A percentile compares a stretch with the other conserved stretches of the same genome.
phyloP scores from a whole-genome alignment of 2,797 vertebrate species.

The Mastacembelus armatus region DNA sequence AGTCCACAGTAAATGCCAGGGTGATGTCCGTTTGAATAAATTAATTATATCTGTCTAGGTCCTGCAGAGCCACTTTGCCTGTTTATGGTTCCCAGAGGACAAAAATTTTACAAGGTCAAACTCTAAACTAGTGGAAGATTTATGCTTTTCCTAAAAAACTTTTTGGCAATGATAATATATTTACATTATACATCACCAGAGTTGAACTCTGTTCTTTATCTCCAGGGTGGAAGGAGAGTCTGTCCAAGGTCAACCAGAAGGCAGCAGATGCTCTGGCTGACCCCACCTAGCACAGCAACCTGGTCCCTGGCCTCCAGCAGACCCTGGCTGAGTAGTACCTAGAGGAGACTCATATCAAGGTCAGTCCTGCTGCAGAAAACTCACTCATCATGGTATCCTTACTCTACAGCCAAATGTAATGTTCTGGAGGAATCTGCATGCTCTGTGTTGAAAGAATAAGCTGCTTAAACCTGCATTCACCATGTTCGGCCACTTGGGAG shows the following conservation, averaged over 20 bases:
- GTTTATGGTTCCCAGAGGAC: background rate
- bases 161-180: no score
- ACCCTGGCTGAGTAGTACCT: constrained; percentile 92
- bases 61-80: no score
- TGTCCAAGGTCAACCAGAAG: constrained; percentile 94
- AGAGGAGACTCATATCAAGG: constrained; percentile 84
- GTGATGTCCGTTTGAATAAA: no score
- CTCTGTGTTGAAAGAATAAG: constrained; percentile 77
- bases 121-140: background rate
- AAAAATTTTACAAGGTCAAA: background rate
- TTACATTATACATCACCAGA: constrained; percentile 5
- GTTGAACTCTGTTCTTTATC: background rate
- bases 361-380: constrained; percentile 90
- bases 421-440: constrained; percentile 90
- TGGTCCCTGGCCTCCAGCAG: constrained; percentile 94
- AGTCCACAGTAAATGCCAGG: background rate
- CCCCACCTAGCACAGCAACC: constrained; percentile 94
- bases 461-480: no score
- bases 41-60: no score
- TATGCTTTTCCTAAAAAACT: background rate
- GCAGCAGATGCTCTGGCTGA: constrained; percentile 96
- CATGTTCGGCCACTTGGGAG: constrained; percentile 64
- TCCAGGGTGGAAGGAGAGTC: constrained; percentile 91
- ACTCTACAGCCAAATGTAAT: constrained; percentile 89
- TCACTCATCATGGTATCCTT: constrained; percentile 85